Conservation (phyloP, 2,113 vertebrate species). For the Microcebus murinus region DNA sequence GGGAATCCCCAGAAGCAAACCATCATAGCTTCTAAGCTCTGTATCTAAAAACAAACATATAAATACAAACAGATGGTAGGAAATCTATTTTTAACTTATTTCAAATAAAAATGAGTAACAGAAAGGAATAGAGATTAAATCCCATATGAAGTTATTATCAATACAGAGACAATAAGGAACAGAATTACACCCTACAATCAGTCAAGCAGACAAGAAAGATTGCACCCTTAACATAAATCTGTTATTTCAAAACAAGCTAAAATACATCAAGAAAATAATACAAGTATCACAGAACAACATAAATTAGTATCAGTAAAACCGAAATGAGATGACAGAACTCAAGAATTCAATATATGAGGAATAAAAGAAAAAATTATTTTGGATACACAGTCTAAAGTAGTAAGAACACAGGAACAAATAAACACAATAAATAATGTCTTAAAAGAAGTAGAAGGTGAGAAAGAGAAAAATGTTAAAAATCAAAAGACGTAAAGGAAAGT, state of each 20-base stretch:
- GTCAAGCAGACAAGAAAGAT: not conserved
- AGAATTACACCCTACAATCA: not conserved
- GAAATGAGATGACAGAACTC: not conserved
- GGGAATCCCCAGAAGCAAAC: not conserved
- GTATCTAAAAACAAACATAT: not conserved
- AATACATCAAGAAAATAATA: not conserved
- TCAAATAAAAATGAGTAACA: conserved; percentile 29
- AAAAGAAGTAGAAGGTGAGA: not conserved
- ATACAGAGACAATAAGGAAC: not conserved
- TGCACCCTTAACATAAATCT: not conserved
- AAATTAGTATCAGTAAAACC: conserved; percentile 19
- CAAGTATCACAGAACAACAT: not conserved
- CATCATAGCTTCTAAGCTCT: not conserved
- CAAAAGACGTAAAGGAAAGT: not conserved
- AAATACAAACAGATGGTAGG: not conserved
- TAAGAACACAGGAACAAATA: not conserved
- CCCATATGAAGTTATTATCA: not conserved
- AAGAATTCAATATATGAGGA: not conserved
- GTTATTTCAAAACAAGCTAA: not conserved
- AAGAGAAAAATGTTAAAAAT: conserved; percentile 7
- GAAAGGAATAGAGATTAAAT: not conserved
- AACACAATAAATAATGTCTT: not conserved
- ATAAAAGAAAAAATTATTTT: not conserved
- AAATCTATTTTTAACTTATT: not conserved
- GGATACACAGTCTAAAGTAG: not conserved